Percentiles rank a stretch among this genome's conserved stretches.
phyloP scores from a whole-genome alignment of 1,140 invertebrate species.

The Platorchestia sp. region DNA sequence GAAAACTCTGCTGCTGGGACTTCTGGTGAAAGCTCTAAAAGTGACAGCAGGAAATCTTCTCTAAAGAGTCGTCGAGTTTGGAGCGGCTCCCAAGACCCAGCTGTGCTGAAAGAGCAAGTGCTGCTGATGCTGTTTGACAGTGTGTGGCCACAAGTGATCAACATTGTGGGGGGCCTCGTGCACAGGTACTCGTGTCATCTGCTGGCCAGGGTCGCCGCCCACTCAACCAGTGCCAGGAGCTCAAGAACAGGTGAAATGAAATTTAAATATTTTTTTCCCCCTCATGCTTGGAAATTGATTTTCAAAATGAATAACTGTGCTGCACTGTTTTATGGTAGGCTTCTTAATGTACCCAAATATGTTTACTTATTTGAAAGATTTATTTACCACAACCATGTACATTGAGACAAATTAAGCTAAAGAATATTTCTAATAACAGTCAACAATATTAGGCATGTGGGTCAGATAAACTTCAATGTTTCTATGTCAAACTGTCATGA shows the following conservation, averaged over 20 bases:
- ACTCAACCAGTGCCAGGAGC: neutral
- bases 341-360: too few relatives aligned
- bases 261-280: neutral
- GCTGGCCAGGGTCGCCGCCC: neutral
- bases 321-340: too few relatives aligned
- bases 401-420: too few relatives aligned
- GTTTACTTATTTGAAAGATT: too few relatives aligned
- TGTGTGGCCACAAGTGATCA: conserved; percentile 62
- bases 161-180: conserved; percentile 23
- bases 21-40: neutral
- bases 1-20: neutral
- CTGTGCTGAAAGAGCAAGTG: conserved; percentile 56
- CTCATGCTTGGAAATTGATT: too few relatives aligned
- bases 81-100: conserved; percentile 52
- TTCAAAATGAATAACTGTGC: too few relatives aligned
- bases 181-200: conserved; percentile 30
- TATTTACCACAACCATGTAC: too few relatives aligned
- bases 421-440: too few relatives aligned
- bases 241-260: conserved; percentile 11
- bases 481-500: too few relatives aligned
- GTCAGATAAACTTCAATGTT: too few relatives aligned
- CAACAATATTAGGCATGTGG: too few relatives aligned
- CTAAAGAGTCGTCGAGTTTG: neutral
- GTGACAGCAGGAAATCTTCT: neutral
- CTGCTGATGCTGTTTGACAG: conserved; percentile 56